Base-by-base conservation (phyloP, 2,797 vertebrate genomes). In the Anguilla megastoma region DNA sequence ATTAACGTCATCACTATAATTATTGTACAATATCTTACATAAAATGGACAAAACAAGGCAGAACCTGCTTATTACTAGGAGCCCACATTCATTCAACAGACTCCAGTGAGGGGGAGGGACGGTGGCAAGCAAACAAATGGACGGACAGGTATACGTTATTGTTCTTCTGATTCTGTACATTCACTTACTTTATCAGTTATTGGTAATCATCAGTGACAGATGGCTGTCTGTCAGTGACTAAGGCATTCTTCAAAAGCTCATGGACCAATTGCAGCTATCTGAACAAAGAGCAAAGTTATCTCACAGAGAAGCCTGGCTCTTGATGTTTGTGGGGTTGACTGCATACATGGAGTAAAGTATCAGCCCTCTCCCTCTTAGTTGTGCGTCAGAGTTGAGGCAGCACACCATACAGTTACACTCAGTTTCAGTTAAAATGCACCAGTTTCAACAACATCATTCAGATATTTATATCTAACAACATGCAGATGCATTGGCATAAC, bases 1-100 rank as follows among this genome's bases (percentile, higher is more conserved):
- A 88, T 89, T 94, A 94, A 95, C 95, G 36, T 93, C 88, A 91
- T 93, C 80, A 92, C 89, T 91, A 94, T 93, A 90, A 93, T 93
- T 92, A 91, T 93, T 93, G 91, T 93, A 95, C 93, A 94, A 95
- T 95, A 95, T 93, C 93, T 90, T 94, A 95, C 93, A 94, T 93
- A 94, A 91, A 89, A 93, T 92, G 92, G 93, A 90, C 90, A 92
- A 88, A 94, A 92, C 92, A 30, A 85, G 21, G 50, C 80, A 50
- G 82, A 84, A 85, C 41, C 60, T 87, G 79, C n/a, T 71, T 52
- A 24, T 87, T 52, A 85, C 60, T 74, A 84, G 63, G 21, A 84
- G 60, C 41, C 41, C 58, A 69, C 80, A 41, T 36, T 88, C 63
- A 88, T 84, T 88, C 45, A 74, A 83, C 45, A 84, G 79, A 63